Percentiles rank a stretch among this genome's conserved stretches.
Evolutionary conservation across 2,888 invertebrate species (phyloP).

Genomic region (Selenia dentaria): DNA sequence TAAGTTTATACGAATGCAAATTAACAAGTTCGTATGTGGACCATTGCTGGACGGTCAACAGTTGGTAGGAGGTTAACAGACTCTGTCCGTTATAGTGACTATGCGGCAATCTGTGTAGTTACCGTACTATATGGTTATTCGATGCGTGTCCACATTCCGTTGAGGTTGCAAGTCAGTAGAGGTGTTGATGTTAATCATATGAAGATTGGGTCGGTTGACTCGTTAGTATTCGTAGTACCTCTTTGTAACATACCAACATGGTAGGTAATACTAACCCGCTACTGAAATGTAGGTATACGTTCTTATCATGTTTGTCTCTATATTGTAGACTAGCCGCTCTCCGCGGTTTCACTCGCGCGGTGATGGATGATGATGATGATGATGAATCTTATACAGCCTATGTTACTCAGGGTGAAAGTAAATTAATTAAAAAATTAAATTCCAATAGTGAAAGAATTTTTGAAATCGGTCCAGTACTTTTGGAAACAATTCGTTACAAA

Average conservation of each 20-base stretch:
- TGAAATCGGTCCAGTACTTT: no score
- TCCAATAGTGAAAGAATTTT: no score
- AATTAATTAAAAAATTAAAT: no score
- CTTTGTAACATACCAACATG: not conserved
- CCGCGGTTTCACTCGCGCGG: no score
- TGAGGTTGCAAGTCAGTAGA: conserved; percentile 12
- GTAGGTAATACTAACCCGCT: no score
- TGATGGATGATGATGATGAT: no score
- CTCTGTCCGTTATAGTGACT: conserved; percentile 26
- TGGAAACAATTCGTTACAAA: no score
- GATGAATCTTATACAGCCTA: no score
- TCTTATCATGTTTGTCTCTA: no score
- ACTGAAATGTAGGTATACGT: no score
- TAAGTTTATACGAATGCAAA: conserved; percentile 67
- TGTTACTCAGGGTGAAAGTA: no score
- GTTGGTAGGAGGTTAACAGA: conserved; percentile 36
- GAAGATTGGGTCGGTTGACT: not conserved
- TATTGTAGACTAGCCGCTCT: no score
- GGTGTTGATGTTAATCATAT: conserved; percentile 11
- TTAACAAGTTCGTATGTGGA: conserved; percentile 61
- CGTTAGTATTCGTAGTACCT: not conserved
- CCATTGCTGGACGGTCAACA: conserved; percentile 38
- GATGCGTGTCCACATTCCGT: conserved; percentile 30
- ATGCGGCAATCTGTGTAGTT: conserved; percentile 16
- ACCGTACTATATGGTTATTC: conserved; percentile 32